Base-by-base conservation (phyloP, 2,113 vertebrate genomes). In the Oreotrochilus melanogaster region DNA sequence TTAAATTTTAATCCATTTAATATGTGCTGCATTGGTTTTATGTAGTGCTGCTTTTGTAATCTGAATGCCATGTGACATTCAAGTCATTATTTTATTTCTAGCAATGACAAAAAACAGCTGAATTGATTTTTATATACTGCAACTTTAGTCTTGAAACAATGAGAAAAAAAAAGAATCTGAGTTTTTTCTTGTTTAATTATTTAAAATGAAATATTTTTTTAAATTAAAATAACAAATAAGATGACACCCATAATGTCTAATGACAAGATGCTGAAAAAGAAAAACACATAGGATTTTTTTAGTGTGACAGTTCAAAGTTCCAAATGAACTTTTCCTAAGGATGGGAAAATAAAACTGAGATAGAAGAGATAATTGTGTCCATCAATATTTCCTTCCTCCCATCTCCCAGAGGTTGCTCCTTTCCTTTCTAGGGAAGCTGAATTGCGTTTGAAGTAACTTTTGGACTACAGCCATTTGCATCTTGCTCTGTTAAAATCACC, bases 1-100 rank as follows among this genome's bases (percentile, higher is more conserved):
- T 57, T 92, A 23, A 83, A 43, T 90, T 96, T 97, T 96, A 96
- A 96, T 93, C 60, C 75, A 64, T 96, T 94, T 96, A 94, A 88
- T 93, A 80, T 97, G 95, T 80, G 47, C 37, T 76, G 27, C 37
- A 42, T 30, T 93, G 67, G n/a, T 66, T 96, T 89, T 82, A 50
- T 88, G 48, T 66, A 86, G 78, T 67, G 74, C 42, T 90, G 65
- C 85, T 94, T 96, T 94, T 93, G 88, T 95, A 94, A 94, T 84
- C 85, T 78, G 82, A 95, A 90, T 94, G 64, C 67, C 78, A 83
- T 81, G 71, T 92, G 92, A 95, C 93, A 86, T 51, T 92, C 79
- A 69, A 92, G 87, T 83, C 56, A 71, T 85, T 95, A 81, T 89
- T 97, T 93, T 93, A 92, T 95, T 94, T 95, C 92, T 94, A 93